A percentile compares a stretch with the other conserved stretches of the same genome.
Evolutionary conservation across 2,888 invertebrate species (phyloP).

Genomic region (Leistus spinibarbis): DNA sequence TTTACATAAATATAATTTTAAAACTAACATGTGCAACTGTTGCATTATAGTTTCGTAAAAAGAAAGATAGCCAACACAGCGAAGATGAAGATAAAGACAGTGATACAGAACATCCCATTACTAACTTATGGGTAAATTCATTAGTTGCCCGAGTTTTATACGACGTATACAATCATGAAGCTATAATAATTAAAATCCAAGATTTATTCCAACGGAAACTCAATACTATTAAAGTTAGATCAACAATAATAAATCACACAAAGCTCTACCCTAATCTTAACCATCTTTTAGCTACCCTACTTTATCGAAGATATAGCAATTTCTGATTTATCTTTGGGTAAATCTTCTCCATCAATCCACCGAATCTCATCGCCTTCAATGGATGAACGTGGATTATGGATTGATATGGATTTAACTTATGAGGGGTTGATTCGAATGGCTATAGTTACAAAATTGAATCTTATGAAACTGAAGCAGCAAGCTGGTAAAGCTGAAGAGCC

Average conservation of each 20-base stretch:
- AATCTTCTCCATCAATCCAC: conserved; percentile 65
- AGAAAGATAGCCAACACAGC: conserved; percentile 15
- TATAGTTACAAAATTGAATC: conserved; percentile 86
- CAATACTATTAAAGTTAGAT: conserved; percentile 75
- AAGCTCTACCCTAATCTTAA: neutral
- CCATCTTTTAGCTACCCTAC: conserved; percentile 68
- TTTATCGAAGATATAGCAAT: conserved; percentile 85
- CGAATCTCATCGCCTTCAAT: conserved; percentile 68
- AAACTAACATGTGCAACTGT: neutral
- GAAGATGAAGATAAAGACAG: conserved; percentile 16
- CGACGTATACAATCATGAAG: conserved; percentile 78
- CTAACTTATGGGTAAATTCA: conserved; percentile 78
- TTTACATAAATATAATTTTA: too few species aligned
- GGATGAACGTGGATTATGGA: conserved; percentile 87
- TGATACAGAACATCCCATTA: conserved; percentile 43
- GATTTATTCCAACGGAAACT: conserved; percentile 86
- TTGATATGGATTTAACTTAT: conserved; percentile 82
- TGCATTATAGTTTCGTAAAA: conserved; percentile 25
- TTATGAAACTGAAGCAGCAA: conserved; percentile 67
- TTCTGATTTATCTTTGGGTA: conserved; percentile 74
- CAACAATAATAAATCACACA: neutral
- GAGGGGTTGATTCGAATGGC: conserved; percentile 80
- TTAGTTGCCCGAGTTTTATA: conserved; percentile 78
- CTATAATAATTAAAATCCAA: conserved; percentile 72
- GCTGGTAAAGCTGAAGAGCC: conserved; percentile 24